Conservation (phyloP, 2,888 invertebrate genomes). For the Dasysyrphus tricinctus region DNA sequence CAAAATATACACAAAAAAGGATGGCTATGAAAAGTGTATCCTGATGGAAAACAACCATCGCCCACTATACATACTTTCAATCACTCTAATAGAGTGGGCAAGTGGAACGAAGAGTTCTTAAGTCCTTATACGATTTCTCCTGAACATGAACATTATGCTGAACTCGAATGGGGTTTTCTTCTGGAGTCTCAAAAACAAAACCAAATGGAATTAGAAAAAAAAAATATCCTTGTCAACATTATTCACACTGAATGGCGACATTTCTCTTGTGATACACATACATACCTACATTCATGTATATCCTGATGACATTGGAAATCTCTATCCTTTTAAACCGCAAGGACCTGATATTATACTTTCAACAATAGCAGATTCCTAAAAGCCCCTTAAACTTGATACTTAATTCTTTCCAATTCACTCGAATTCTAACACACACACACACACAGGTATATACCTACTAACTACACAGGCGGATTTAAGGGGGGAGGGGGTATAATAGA, state of each 20-base stretch:
- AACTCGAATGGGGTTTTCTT: neutral
- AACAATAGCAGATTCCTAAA: constrained; percentile 53
- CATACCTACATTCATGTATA: neutral
- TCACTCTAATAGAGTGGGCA: neutral
- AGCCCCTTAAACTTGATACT: constrained; percentile 34
- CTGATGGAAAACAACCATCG: constrained; percentile 24
- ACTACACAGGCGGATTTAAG: neutral
- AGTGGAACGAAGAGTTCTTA: neutral
- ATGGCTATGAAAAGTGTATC: constrained; percentile 6
- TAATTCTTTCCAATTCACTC: constrained; percentile 32
- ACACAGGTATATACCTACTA: neutral
- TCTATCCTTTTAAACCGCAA: constrained; percentile 64
- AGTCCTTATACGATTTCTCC: neutral
- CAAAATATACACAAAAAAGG: constrained; percentile 34
- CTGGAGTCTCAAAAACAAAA: neutral
- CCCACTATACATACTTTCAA: constrained; percentile 18
- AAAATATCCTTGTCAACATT: constrained; percentile 61
- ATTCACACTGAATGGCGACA: constrained; percentile 64
- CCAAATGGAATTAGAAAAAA: constrained; percentile 19
- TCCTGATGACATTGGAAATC: constrained; percentile 65
- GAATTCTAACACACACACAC: constrained; percentile 3
- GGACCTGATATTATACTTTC: constrained; percentile 59
- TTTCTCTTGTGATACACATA: constrained; percentile 39
- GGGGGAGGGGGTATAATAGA: constrained; percentile 4
- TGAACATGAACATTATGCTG: neutral